Base-by-base conservation (phyloP, 2,888 invertebrate species). In the Watsonalla cultraria region DNA sequence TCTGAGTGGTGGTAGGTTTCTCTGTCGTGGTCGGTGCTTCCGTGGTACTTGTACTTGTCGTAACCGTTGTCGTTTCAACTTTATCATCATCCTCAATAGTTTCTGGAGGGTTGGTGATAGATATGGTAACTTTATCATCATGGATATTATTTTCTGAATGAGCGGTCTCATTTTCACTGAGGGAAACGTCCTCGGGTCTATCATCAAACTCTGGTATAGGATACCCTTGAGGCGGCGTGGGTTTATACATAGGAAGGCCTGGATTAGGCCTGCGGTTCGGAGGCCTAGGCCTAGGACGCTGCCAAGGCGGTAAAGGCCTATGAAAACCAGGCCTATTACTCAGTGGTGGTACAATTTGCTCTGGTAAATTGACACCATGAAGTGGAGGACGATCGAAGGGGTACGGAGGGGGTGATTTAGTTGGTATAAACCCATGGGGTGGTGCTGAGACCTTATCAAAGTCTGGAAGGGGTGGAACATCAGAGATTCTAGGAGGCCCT, bases 401-500 rank as follows among this genome's bases (percentile, higher is more conserved):
- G 76, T 96, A 96, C 0, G 95, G 95, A 0, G 94, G 94, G 0
- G 91, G 91, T 1, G 91, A 86, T 66, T 92, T 92, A 0, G 92
- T 91, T 0, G 92, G 89, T 50, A 83, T 78, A 52, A 76, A 86
- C 0, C 78, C 71, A 49, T 89, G 82, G 7, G 90, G 80, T 0
- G 92, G 82, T 61, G 90, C 82, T 56, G 91, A 62, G 60, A 91
- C 76, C 39, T 88, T 87, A 66, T 94, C 94, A 60, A 93, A 93
- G 57, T 94, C 94, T n/a, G 94, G 92, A 35, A 95, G 66, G 0
- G 94, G 93, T 46, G 95, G 95, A 0, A 94, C 92, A 67, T 96
- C 96, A 0, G 95, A 94, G 62, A 97, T 95, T 61, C 96, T 92
- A 0, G 97, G 97, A 0, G 97, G 98, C 0, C 97, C 97, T 56